Evolutionary conservation across 2,113 vertebrate species (phyloP).

Genomic region (Dromiciops gliroides): DNA sequence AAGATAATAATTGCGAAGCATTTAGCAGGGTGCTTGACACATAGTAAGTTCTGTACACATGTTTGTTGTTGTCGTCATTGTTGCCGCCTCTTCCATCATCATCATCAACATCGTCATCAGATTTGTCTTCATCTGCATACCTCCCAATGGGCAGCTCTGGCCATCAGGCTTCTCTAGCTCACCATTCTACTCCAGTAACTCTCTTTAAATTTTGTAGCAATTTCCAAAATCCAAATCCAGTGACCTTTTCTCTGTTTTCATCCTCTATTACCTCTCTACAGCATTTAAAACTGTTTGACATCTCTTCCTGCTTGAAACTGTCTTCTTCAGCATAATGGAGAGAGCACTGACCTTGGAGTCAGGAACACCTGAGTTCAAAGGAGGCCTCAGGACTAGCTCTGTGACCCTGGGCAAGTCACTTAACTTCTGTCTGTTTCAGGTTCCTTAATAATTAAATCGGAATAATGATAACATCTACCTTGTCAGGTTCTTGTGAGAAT

Average conservation of each 20-base stretch:
- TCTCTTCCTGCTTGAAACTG: not conserved
- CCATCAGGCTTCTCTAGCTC: not conserved
- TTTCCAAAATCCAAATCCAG: not conserved
- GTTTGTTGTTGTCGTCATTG: not conserved
- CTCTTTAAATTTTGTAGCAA: not conserved
- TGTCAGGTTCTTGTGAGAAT: not conserved
- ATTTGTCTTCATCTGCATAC: not conserved
- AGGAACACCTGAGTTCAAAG: not conserved
- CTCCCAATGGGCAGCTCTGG: not conserved
- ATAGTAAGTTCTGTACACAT: not conserved
- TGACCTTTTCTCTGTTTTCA: not conserved
- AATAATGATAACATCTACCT: not conserved
- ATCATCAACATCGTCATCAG: not conserved
- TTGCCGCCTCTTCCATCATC: too few relatives aligned
- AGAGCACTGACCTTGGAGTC: not conserved
- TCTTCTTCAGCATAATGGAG: not conserved
- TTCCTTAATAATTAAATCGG: not conserved
- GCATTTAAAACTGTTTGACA: not conserved
- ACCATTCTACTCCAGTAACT: not conserved
- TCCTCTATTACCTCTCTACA: not conserved
- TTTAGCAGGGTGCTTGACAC: not conserved
- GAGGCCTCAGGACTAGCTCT: not conserved
- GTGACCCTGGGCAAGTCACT: not conserved
- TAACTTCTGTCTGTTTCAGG: not conserved
- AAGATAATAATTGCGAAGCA: not conserved